Base-by-base conservation (phyloP, 2,888 invertebrate species). In the Drosophila anomalata region DNA sequence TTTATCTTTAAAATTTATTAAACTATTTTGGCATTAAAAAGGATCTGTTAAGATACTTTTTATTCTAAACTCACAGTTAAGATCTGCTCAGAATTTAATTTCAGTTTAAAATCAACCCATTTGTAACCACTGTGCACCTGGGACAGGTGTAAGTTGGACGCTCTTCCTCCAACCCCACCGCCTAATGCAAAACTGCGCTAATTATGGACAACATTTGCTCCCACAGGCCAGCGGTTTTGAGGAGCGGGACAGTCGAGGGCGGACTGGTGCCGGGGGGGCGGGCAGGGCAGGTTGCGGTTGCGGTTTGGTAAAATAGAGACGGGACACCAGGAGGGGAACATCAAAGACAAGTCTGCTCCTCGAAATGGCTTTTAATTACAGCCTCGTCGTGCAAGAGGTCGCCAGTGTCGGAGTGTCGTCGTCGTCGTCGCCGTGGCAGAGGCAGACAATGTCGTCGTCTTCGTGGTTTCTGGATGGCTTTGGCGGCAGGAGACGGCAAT, bases 281-380 rank as follows among this genome's bases (percentile, higher is more conserved):
- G 41, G 3, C 20, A 42, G 41, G 41, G 3, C 20, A 42, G 57
- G 61, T 61, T 52, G 65, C 22, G 54, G 48, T 67, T 67, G 67
- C 36, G 53, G 63, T 33, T 39, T 42, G 52, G 51, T 9, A 24
- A 17, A 17, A 46, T 50, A 17, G 26, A 26, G 52, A 11, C 29
- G 44, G 29, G 52, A 29, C 51, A 29, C 17, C 41, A 20, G 48
- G 14, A 20, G 41, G 65, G 60, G 48, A 53, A 65, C 79, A 72
- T 76, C 82, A 81, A 86, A 83, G 74, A 65, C 67, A 73, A 75
- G 63, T 73, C 71, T 68, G 48, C 65, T 66, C 51, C 73, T 67
- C 60, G 63, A 65, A 80, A 81, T 76, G 65, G 51, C 77, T 69
- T 77, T 78, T 81, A 86, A 85, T 81, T 85, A 85, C 77, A 67